A percentile compares a stretch with the other conserved stretches of the same genome.
These are phyloP conservation scores for Centruroides vittatus DNA, from an alignment of 1,140 invertebrate genomes.

Conservation along the genomic window DNA sequence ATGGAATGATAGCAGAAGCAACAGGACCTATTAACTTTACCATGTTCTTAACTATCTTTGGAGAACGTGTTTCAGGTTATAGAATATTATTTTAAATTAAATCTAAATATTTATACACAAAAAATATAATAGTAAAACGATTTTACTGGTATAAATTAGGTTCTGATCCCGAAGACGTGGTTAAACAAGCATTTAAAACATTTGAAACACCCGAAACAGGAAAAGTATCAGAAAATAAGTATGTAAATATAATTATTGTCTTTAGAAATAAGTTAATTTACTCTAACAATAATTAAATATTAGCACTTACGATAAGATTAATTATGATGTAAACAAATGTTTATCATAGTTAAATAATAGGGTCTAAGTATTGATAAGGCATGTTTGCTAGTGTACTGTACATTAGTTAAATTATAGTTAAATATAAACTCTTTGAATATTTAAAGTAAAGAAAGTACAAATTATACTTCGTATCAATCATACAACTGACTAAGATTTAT, in stretches of 20 bases:
- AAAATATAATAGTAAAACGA: slow-evolving; percentile 23
- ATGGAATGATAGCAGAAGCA: slow-evolving; percentile 77
- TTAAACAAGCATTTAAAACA: slow-evolving; percentile 43
- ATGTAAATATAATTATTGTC: slow-evolving; percentile 13
- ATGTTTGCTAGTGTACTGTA: no score
- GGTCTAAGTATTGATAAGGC: no score
- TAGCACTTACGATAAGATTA: no score
- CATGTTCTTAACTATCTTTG: slow-evolving; percentile 80
- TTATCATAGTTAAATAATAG: no score
- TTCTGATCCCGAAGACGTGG: slow-evolving; percentile 43
- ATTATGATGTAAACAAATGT: no score
- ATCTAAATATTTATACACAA: not conserved
- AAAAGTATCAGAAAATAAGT: slow-evolving; percentile 35
- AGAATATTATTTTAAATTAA: slow-evolving; percentile 3
- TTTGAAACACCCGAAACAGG: slow-evolving; percentile 41
- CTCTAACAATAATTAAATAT: no score
- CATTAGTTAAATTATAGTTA: no score
- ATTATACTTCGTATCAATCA: no score
- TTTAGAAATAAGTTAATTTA: no score
- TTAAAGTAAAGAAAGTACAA: no score
- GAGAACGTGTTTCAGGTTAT: slow-evolving; percentile 59
- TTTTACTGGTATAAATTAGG: slow-evolving; percentile 22
- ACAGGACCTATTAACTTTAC: slow-evolving; percentile 90
- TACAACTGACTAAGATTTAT: no score
- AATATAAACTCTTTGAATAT: no score